A percentile compares a stretch with the other conserved stretches of the same genome.
These are phyloP conservation scores for Bradypodion pumilum DNA, from an alignment of 2,797 vertebrate species.

Conservation along the genomic window DNA sequence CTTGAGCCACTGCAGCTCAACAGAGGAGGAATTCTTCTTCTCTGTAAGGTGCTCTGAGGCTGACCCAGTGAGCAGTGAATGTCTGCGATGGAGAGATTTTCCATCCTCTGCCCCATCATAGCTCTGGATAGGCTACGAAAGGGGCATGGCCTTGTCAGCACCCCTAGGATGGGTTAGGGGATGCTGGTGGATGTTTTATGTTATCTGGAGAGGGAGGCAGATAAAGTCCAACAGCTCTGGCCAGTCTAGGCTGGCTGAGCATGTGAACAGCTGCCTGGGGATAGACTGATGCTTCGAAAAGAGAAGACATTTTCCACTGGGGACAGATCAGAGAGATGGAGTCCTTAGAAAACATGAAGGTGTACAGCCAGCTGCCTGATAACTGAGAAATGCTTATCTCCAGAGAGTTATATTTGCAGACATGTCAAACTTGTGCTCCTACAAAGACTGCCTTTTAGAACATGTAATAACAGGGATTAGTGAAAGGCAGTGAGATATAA, in stretches of 20 bases:
- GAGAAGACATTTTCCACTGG: not conserved
- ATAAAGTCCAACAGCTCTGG: not conserved
- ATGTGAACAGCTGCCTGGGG: not conserved
- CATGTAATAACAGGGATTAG: not conserved
- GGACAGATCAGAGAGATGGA: not conserved
- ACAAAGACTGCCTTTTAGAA: not conserved
- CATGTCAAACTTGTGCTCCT: not conserved
- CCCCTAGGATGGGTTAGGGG: not conserved
- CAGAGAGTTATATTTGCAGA: not conserved
- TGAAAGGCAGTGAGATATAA: no score
- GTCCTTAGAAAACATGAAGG: not conserved
- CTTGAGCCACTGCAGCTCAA: no score
- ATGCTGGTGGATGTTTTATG: constrained; percentile 2
- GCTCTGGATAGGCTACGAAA: constrained; percentile 7
- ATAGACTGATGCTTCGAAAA: not conserved
- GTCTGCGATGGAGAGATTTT: not conserved
- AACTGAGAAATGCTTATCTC: not conserved
- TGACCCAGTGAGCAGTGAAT: not conserved
- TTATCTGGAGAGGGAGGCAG: constrained; percentile 23
- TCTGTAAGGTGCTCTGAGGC: not conserved
- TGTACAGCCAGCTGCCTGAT: not conserved
- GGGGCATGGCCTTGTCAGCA: constrained; percentile 14
- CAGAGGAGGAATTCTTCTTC: not conserved
- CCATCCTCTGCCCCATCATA: not conserved
- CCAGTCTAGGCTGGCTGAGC: not conserved